Percentiles rank a stretch among this genome's conserved stretches.
phyloP scores from a whole-genome alignment of 1,140 invertebrate species.

The Goniozus legneri region DNA sequence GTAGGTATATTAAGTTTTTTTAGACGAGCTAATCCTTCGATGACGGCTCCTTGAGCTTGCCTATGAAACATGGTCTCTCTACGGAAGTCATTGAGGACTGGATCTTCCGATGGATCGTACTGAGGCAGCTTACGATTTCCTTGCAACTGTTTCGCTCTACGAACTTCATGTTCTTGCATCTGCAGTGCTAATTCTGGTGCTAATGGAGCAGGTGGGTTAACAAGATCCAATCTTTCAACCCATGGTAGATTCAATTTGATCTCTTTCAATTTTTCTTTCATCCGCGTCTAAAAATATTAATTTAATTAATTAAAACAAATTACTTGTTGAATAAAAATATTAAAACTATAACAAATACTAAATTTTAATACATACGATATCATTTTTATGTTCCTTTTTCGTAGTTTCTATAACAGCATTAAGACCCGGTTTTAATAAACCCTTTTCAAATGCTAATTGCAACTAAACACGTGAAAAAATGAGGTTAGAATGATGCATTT shows the following conservation, averaged over 20 bases:
- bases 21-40: conserved; percentile 73
- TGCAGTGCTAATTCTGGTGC: conserved; percentile 78
- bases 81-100: conserved; percentile 89
- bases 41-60: conserved; percentile 84
- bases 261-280: conserved; percentile 70
- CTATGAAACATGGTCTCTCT: conserved; percentile 87
- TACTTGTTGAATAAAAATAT: not conserved
- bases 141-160: conserved; percentile 62
- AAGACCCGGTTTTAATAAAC: conserved; percentile 77
- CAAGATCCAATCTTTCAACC: conserved; percentile 80
- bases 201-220: conserved; percentile 70
- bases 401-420: conserved; percentile 65
- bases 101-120: conserved; percentile 67
- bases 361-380: conserved; percentile 57
- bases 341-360: conserved; percentile 4
- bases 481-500: conserved; percentile 22
- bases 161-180: conserved; percentile 69
- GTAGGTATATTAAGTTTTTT: conserved; percentile 75
- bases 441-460: conserved; percentile 78
- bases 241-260: conserved; percentile 74
- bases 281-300: conserved; percentile 25
- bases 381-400: conserved; percentile 62
- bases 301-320: no score
- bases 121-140: conserved; percentile 67
- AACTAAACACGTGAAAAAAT: conserved; percentile 56